These are phyloP conservation scores for Cheumatopsyche charites DNA, from an alignment of 1,140 invertebrate species.

Conservation along the genomic window DNA sequence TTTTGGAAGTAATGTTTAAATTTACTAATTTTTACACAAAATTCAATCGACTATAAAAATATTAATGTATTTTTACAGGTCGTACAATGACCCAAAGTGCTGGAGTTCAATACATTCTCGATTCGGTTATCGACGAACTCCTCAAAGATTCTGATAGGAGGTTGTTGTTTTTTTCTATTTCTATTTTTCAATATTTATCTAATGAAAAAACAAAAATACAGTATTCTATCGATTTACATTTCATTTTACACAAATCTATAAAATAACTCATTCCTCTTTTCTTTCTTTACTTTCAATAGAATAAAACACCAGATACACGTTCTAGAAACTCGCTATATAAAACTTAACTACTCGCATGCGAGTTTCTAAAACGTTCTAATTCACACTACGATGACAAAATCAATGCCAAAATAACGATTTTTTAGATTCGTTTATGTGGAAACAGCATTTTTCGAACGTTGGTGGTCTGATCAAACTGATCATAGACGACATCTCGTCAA, in stretches of 20 bases:
- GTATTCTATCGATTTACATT: too few species aligned
- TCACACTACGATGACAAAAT: too few species aligned
- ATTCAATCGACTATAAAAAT: too few species aligned
- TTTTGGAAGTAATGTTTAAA: slow-evolving; percentile 70
- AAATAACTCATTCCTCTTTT: too few species aligned
- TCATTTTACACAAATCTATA: too few species aligned
- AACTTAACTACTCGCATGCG: too few species aligned
- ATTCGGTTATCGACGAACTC: slow-evolving; percentile 83
- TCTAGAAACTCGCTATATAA: too few species aligned
- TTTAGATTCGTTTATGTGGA: slow-evolving; percentile 72
- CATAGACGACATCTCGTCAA: slow-evolving; percentile 50
- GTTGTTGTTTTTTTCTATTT: background rate
- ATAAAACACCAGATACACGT: too few species aligned
- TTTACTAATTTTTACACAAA: too few species aligned
- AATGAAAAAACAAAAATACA: too few species aligned
- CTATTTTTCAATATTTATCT: background rate
- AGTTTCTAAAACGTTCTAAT: too few species aligned
- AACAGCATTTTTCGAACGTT: slow-evolving; percentile 86
- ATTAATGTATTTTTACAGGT: slow-evolving; percentile 57
- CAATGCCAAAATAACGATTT: background rate
- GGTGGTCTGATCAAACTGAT: slow-evolving; percentile 77
- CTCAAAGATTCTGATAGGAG: slow-evolving; percentile 66
- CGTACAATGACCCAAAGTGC: slow-evolving; percentile 73
- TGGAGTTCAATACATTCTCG: slow-evolving; percentile 89
- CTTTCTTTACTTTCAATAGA: too few species aligned